Evolutionary conservation across 2,888 invertebrate genomes (phyloP), one percentile per base, ranked within the genome.

Genomic region (Megastigmus dorsalis): DNA sequence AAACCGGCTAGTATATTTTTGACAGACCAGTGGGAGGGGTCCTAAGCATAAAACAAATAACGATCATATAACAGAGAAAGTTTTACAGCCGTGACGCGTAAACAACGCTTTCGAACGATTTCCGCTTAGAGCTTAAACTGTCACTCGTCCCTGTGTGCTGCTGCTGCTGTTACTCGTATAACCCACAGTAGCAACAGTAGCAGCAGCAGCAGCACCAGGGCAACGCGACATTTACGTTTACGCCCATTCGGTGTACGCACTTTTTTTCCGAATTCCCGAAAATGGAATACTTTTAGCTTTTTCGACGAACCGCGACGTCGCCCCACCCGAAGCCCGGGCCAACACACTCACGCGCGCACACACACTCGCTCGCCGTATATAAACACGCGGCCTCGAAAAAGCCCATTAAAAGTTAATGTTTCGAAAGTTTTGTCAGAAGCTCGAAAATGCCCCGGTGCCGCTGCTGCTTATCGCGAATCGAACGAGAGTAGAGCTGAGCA

Each of bases 321-420:
- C n/a, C n/a, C n/a, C n/a, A n/a, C n/a, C n/a, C n/a, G n/a, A n/a
- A n/a, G n/a, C n/a, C n/a, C n/a, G n/a, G n/a, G n/a, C n/a, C n/a
- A n/a, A n/a, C n/a, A 50, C 52, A 33, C 18, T 45, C 13, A 9
- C 63, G 65, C 41, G 36, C 50, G 65, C 65, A 59, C 65, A 57
- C 50, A n/a, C n/a, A n/a, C n/a, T n/a, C n/a, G 41, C 13, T 6
- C 23, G 30, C 23, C n/a, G n/a, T n/a, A n/a, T n/a, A n/a, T n/a
- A n/a, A n/a, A n/a, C n/a, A n/a, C n/a, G 41, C 13, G 1, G n/a
- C 20, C 23, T 41, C 15, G 30, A 62, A 63, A 55, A 65, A 59
- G 43, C 41, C 26, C 55, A 59, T 72, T 57, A 59, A 72, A 65
- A 71, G n/a, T 72, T 59, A 65, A 57, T 26, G 50, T 50, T 23